Evolutionary conservation across 1,140 invertebrate species (phyloP).

Genomic region (Zaprionus ghesquierei): DNA sequence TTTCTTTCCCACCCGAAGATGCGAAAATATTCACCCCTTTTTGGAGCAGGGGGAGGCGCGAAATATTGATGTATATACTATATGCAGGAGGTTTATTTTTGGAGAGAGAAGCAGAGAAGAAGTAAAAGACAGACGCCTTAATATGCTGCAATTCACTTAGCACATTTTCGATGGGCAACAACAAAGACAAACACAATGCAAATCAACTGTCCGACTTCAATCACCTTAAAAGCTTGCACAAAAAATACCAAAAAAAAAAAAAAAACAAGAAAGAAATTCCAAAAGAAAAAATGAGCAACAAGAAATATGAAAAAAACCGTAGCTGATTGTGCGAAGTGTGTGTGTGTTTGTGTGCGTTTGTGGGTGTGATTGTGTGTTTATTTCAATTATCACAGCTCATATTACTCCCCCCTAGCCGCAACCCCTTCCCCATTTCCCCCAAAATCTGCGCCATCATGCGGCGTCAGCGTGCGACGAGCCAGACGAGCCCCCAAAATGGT

Average conservation of each 20-base stretch:
- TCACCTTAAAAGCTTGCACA: constrained; percentile 59
- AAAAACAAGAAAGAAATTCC: constrained; percentile 44
- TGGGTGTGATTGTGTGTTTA: constrained; percentile 31
- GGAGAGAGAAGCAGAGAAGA: neutral
- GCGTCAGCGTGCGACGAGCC: neutral
- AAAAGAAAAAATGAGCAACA: constrained; percentile 37
- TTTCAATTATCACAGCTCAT: constrained; percentile 48
- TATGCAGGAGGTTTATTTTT: constrained; percentile 34
- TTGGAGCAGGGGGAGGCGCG: neutral
- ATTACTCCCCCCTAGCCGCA: neutral
- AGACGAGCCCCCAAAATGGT: constrained; percentile 67
- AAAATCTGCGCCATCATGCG: constrained; percentile 59
- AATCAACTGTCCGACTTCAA: constrained; percentile 70
- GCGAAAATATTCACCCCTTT: constrained; percentile 39
- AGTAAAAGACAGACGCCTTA: constrained; percentile 25
- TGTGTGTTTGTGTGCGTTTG: neutral
- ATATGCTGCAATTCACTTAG: constrained; percentile 48
- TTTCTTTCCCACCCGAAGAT: neutral
- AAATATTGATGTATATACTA: constrained; percentile 16
- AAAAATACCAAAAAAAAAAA: constrained; percentile 6
- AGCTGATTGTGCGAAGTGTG: neutral
- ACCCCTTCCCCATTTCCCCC: neutral
- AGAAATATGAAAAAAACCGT: neutral
- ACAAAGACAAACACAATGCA: too few species aligned
- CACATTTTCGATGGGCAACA: constrained; percentile 6